phyloP scores from a whole-genome alignment of 2,888 invertebrate genomes.

The Phymatocera aterrima region DNA sequence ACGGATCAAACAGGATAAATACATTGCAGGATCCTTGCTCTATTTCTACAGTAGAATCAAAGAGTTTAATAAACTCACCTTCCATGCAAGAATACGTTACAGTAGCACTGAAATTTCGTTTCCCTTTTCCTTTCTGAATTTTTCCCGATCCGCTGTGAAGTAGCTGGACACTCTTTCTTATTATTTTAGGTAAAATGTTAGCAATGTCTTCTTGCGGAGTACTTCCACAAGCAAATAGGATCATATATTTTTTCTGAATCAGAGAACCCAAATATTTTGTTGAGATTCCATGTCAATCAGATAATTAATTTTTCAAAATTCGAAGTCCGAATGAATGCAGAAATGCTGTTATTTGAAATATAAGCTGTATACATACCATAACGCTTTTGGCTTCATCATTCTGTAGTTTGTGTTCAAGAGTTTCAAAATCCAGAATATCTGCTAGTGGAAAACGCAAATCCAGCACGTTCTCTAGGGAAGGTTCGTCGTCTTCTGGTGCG shows the following conservation, averaged over 20 bases:
- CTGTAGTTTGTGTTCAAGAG: background rate
- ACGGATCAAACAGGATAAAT: background rate
- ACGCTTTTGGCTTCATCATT: background rate
- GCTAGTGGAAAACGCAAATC: background rate
- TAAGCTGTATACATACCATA: background rate
- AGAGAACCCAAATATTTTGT: background rate
- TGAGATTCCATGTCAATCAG: background rate
- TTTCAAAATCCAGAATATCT: background rate
- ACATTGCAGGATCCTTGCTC: background rate
- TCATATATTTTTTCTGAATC: background rate
- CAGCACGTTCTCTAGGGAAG: background rate
- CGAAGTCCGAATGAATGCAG: too few relatives aligned
- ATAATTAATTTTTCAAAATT: background rate
- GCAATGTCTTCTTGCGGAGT: background rate
- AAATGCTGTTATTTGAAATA: background rate
- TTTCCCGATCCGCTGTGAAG: slow-evolving; percentile 3
- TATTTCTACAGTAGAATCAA: background rate
- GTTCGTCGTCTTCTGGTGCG: background rate
- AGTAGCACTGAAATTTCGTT: background rate
- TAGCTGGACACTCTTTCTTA: slow-evolving; percentile 1
- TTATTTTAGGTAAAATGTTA: slow-evolving; percentile 7
- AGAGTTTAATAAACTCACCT: background rate
- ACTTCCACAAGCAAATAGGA: background rate
- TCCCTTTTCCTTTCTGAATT: background rate
- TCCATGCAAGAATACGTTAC: background rate